Evolutionary conservation across 1,140 invertebrate genomes (phyloP).

Genomic region (Hyphantria cunea): DNA sequence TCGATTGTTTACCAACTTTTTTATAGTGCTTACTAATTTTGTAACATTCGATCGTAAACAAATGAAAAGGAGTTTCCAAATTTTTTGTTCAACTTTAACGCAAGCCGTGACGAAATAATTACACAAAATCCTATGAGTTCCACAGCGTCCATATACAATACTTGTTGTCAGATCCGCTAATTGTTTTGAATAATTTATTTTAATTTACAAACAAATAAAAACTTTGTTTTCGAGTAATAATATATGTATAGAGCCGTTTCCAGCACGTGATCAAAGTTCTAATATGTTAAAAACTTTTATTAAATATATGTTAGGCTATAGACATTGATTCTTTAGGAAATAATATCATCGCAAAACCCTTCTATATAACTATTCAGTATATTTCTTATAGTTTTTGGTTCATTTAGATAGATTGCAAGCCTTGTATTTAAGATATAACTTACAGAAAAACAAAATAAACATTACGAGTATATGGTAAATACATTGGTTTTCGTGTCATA

Average conservation of each 20-base stretch:
- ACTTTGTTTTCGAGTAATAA: conserved; percentile 47
- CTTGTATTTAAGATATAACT: too few relatives aligned
- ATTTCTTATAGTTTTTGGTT: too few relatives aligned
- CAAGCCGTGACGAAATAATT: neutral
- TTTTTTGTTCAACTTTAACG: too few relatives aligned
- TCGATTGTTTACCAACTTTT: too few relatives aligned
- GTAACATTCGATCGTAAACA: neutral
- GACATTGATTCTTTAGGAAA: too few relatives aligned
- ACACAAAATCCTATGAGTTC: conserved; percentile 1
- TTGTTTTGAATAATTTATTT: conserved; percentile 60
- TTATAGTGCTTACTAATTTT: too few relatives aligned
- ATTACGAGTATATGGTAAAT: too few relatives aligned
- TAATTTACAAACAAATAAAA: conserved; percentile 53
- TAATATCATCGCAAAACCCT: too few relatives aligned
- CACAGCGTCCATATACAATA: conserved; percentile 24
- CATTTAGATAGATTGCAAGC: too few relatives aligned
- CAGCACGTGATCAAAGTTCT: conserved; percentile 52
- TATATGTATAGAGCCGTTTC: conserved; percentile 45
- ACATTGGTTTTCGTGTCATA: too few relatives aligned
- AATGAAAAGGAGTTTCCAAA: neutral
- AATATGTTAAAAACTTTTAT: conserved; percentile 37
- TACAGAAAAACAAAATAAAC: too few relatives aligned
- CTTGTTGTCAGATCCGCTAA: conserved; percentile 48
- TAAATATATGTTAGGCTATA: conserved; percentile 49
- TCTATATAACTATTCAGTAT: too few relatives aligned